Conservation (phyloP, 2,888 invertebrate genomes). For the Sericinus montela region DNA sequence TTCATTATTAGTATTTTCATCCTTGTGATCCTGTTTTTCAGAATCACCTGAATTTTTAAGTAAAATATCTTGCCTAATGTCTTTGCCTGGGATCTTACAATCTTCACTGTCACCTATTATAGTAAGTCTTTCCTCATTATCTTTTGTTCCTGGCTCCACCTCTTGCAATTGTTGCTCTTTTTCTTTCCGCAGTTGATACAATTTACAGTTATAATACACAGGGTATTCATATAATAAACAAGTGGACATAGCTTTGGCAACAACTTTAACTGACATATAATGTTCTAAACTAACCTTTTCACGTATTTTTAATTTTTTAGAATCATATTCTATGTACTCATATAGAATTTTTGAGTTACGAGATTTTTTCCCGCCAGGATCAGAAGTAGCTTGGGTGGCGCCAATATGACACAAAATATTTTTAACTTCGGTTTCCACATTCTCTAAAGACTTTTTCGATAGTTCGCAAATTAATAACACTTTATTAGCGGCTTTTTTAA, state of each 20-base stretch:
- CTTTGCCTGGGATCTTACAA: not conserved
- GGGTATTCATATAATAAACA: conserved; percentile 54
- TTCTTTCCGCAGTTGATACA: conserved; percentile 42
- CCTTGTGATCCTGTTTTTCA: not conserved
- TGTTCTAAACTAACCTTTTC: conserved; percentile 53
- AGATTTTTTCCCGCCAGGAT: conserved; percentile 36
- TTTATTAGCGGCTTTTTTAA: conserved; percentile 63
- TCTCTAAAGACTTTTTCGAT: conserved; percentile 67
- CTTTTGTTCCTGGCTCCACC: not conserved
- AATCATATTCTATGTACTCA: conserved; percentile 45
- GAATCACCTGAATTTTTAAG: not conserved
- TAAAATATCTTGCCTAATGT: not conserved
- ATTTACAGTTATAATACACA: conserved; percentile 55
- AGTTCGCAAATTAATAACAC: conserved; percentile 66
- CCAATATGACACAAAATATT: conserved; percentile 46
- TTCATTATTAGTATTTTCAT: not conserved
- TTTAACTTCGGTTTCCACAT: conserved; percentile 60
- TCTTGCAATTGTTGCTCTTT: conserved; percentile 10
- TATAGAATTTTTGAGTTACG: conserved; percentile 19
- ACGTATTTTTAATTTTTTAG: conserved; percentile 47
- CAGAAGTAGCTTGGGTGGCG: conserved; percentile 33
- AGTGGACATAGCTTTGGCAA: conserved; percentile 40
- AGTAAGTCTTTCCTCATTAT: not conserved
- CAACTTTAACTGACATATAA: conserved; percentile 55
- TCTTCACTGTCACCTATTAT: not conserved